Evolutionary conservation across 1,140 invertebrate species (phyloP).

Genomic region (Habropoda laboriosa): DNA sequence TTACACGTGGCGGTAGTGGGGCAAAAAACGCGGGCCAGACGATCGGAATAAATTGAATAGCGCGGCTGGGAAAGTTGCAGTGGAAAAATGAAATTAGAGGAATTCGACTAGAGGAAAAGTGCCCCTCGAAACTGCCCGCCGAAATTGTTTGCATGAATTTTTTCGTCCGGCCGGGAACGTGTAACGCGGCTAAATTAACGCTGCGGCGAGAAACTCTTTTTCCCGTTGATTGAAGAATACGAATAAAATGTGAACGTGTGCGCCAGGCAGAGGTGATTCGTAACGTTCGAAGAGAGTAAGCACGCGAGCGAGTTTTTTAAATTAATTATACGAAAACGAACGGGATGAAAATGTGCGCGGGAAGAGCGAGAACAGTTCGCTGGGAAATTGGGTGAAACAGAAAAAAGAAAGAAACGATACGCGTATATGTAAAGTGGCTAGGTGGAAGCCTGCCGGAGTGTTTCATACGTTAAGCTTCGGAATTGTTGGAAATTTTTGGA

Average conservation of each 20-base stretch:
- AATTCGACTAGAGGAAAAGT: background rate
- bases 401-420: background rate
- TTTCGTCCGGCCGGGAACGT: background rate
- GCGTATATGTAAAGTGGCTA: too few relatives aligned
- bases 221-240: background rate
- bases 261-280: too few relatives aligned
- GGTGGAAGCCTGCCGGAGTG: too few relatives aligned
- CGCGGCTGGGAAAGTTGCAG: background rate
- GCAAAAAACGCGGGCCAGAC: background rate
- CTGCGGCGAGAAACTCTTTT: background rate
- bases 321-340: conserved; percentile 4
- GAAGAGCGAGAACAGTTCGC: background rate
- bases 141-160: conserved; percentile 24
- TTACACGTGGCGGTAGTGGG: background rate
- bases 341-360: background rate
- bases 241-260: background rate
- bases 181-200: background rate
- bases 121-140: background rate
- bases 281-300: background rate
- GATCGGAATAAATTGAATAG: background rate
- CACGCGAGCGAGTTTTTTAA: background rate
- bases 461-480: too few relatives aligned
- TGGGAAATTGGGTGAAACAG: background rate
- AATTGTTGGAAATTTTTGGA: background rate
- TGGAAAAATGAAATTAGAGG: conserved; percentile 10